Evolutionary conservation across 2,888 invertebrate species (phyloP).

Genomic region (Myathropa florea): DNA sequence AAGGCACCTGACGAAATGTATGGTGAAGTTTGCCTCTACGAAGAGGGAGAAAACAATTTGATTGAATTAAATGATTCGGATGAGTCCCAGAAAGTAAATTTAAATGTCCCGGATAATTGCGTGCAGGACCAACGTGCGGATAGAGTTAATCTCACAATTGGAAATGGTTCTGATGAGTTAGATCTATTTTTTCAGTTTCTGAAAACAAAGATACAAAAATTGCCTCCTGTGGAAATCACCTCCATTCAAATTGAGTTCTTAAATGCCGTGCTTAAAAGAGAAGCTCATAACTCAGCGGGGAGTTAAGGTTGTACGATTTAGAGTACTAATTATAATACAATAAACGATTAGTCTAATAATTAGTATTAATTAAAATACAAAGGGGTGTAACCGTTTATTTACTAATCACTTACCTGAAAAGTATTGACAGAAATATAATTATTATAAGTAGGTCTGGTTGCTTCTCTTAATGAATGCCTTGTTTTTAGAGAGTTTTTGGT

Average conservation of each 20-base stretch:
- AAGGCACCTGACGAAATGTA: conserved; percentile 73
- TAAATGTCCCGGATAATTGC: neutral
- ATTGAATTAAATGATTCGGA: conserved; percentile 54
- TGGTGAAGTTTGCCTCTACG: conserved; percentile 78
- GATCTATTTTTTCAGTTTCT: conserved; percentile 79
- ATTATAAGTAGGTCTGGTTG: too few species aligned
- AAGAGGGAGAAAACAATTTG: conserved; percentile 75
- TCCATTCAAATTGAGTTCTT: conserved; percentile 78
- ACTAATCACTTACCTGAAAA: too few species aligned
- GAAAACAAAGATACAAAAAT: conserved; percentile 78
- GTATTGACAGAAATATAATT: too few species aligned
- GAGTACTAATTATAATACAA: neutral
- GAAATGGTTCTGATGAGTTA: conserved; percentile 74
- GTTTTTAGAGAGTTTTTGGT: too few species aligned
- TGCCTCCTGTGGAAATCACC: conserved; percentile 77
- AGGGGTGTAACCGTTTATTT: too few species aligned
- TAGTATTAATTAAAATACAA: neutral
- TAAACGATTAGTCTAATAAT: neutral
- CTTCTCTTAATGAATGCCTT: too few species aligned
- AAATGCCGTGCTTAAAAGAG: conserved; percentile 77
- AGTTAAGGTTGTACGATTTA: neutral
- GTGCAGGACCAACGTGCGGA: neutral
- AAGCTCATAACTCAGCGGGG: conserved; percentile 58
- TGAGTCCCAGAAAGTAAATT: neutral
- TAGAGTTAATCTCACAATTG: neutral